Evolutionary conservation across 2,797 vertebrate genomes (phyloP).

Genomic region (Diceros bicornis): DNA sequence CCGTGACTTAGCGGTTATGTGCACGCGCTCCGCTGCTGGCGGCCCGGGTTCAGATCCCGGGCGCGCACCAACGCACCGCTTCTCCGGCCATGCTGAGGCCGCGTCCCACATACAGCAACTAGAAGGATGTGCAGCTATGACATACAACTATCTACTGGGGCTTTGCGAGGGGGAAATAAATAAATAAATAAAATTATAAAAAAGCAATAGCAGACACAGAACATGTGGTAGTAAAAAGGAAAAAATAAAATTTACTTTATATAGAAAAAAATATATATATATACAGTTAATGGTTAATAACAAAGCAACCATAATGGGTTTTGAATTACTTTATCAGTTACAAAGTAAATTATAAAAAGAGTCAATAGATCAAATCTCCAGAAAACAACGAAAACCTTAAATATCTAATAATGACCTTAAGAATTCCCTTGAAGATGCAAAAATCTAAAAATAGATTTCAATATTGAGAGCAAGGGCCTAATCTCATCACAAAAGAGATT

Average conservation of each 20-base stretch:
- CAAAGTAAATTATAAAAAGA: constrained; percentile 33
- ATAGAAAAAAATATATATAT: neutral
- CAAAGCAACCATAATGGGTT: constrained; percentile 13
- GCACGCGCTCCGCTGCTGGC: too few relatives aligned
- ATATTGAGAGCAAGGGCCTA: constrained; percentile 19
- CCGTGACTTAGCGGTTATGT: too few relatives aligned
- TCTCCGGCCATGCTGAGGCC: too few relatives aligned
- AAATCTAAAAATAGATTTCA: constrained; percentile 63
- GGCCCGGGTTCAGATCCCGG: too few relatives aligned
- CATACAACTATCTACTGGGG: too few relatives aligned
- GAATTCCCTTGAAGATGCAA: constrained; percentile 49
- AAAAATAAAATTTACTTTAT: constrained; percentile 58
- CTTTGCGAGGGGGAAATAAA: too few relatives aligned
- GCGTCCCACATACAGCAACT: too few relatives aligned
- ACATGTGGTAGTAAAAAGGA: neutral
- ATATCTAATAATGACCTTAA: constrained; percentile 16
- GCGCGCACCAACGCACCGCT: too few relatives aligned
- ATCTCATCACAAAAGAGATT: constrained; percentile 49
- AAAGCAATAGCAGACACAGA: neutral
- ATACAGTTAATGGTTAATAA: constrained; percentile 42
- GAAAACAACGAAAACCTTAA: constrained; percentile 53
- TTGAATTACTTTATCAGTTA: constrained; percentile 56
- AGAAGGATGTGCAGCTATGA: too few relatives aligned
- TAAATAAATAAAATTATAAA: neutral
- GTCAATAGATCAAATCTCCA: constrained; percentile 2